phyloP scores from a whole-genome alignment of 1,140 invertebrate genomes.

The Sinella curviseta region DNA sequence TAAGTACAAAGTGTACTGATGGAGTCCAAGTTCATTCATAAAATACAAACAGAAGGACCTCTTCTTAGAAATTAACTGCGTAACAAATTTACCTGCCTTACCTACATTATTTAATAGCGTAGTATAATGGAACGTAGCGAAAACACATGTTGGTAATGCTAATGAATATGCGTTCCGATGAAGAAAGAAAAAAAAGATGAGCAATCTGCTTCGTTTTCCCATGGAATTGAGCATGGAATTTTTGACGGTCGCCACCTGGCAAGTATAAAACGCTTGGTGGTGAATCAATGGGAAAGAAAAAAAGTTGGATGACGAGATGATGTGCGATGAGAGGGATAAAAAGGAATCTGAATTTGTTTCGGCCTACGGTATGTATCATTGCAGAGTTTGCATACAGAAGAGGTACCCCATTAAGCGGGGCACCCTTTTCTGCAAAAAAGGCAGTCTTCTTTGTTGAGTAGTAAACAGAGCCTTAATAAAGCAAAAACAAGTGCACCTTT shows the following conservation, averaged over 20 bases:
- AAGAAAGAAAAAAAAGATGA: not conserved
- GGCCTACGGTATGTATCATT: not conserved
- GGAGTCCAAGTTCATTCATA: not conserved
- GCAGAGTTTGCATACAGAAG: not conserved
- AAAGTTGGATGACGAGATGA: not conserved
- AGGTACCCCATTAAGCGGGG: not conserved
- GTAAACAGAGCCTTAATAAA: too few relatives aligned
- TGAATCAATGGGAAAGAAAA: not conserved
- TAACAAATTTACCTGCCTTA: not conserved
- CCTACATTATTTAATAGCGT: not conserved
- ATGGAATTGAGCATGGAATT: constrained; percentile 15
- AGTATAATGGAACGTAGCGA: not conserved
- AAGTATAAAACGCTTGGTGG: not conserved
- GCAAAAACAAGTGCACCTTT: not conserved
- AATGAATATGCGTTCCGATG: not conserved
- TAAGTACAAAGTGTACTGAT: not conserved
- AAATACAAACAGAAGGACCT: not conserved
- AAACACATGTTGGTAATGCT: not conserved
- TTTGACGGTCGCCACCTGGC: constrained; percentile 13
- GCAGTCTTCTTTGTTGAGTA: too few relatives aligned
- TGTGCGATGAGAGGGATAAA: not conserved
- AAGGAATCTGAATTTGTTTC: not conserved
- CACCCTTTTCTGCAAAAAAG: not conserved
- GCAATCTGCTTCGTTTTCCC: constrained; percentile 19
- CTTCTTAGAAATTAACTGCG: not conserved